Conservation (phyloP, 2,113 vertebrate genomes). For the Saimiri boliviensis region DNA sequence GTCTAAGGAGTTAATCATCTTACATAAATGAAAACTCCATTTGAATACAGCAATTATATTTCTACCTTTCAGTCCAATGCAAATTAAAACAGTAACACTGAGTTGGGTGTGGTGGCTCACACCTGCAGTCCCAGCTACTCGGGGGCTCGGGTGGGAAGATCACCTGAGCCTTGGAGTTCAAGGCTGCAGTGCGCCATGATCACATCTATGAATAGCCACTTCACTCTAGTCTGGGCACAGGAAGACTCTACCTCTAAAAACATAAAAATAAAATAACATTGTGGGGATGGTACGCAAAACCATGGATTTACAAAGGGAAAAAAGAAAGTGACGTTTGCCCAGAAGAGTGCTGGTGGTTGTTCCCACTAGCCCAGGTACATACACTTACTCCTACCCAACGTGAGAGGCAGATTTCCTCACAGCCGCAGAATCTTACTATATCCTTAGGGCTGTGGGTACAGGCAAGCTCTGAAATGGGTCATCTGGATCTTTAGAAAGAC, state of each 20-base stretch:
- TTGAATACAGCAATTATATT: not conserved
- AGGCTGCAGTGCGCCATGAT: not conserved
- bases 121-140: not conserved
- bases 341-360: not conserved
- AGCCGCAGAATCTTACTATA: not conserved
- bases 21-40: not conserved
- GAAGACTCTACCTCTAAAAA: not conserved
- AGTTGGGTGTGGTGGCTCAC: not conserved
- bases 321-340: not conserved
- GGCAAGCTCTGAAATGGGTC: constrained; percentile 69
- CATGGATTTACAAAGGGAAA: not conserved
- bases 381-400: not conserved
- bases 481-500: constrained; percentile 55
- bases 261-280: not conserved
- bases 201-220: not conserved
- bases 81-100: constrained; percentile 15
- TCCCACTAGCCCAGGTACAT: not conserved
- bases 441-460: not conserved
- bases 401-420: not conserved
- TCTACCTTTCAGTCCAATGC: not conserved
- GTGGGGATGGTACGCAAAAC: not conserved
- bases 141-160: not conserved
- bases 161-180: not conserved
- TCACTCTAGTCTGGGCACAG: not conserved
- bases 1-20: not conserved